phyloP scores from a whole-genome alignment of 2,113 vertebrate species.

The Natator depressus region DNA sequence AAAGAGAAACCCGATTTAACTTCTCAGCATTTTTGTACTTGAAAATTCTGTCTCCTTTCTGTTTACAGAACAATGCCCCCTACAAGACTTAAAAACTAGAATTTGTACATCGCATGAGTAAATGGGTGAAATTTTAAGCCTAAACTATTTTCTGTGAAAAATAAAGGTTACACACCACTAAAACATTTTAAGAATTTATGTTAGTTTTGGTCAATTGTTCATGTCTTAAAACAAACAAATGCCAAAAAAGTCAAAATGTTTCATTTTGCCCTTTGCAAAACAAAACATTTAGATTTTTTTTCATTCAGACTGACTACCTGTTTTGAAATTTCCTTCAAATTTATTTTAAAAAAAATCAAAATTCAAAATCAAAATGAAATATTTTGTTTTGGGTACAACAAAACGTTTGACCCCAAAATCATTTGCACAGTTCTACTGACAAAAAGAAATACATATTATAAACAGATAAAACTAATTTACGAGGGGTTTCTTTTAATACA shows the following conservation, averaged over 20 bases:
- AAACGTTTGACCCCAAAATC: background rate
- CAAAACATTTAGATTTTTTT: background rate
- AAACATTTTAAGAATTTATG: background rate
- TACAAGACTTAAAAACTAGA: background rate
- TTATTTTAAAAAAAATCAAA: background rate
- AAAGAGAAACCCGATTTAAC: background rate
- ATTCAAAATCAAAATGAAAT: background rate
- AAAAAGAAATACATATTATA: background rate
- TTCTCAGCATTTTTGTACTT: background rate
- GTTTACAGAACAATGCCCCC: fast-evolving
- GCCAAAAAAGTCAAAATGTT: background rate
- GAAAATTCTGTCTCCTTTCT: background rate
- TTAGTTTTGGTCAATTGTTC: background rate
- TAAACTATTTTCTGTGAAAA: background rate
- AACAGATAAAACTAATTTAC: background rate
- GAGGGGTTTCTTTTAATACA: background rate
- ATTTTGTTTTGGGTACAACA: background rate
- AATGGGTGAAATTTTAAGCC: background rate
- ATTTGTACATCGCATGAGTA: background rate
- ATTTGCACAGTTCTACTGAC: background rate
- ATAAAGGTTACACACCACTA: background rate
- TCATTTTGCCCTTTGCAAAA: background rate
- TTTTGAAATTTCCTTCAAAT: background rate
- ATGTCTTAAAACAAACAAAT: background rate
- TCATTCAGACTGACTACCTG: background rate